phyloP scores from a whole-genome alignment of 1,140 invertebrate genomes.

The Pseudoatta argentina region DNA sequence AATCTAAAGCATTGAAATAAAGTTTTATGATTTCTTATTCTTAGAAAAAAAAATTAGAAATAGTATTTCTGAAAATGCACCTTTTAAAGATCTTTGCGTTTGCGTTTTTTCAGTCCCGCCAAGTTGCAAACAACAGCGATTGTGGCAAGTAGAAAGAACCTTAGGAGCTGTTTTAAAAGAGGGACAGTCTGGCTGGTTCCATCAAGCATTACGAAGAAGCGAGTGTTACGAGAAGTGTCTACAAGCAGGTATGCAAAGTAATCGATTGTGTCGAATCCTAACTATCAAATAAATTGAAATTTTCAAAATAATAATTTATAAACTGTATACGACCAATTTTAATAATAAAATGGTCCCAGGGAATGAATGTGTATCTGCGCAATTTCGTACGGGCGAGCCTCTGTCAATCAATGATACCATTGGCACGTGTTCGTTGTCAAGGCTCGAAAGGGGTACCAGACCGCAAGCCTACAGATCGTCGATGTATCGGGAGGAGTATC shows the following conservation, averaged over 20 bases:
- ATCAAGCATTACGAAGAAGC: constrained; percentile 55
- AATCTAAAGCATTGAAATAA: not conserved
- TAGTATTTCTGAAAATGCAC: not conserved
- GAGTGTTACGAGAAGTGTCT: constrained; percentile 81
- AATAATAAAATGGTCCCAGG: constrained; percentile 58
- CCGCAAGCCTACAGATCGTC: constrained; percentile 82
- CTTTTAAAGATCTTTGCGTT: not conserved
- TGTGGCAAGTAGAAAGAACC: constrained; percentile 82
- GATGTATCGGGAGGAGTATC: constrained; percentile 83
- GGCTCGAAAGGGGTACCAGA: constrained; percentile 76
- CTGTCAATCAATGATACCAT: constrained; percentile 73
- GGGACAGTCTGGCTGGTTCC: constrained; percentile 49
- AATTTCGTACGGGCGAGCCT: constrained; percentile 79
- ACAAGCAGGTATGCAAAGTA: constrained; percentile 69
- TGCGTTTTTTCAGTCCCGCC: constrained; percentile 71
- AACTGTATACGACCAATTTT: not conserved
- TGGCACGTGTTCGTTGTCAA: constrained; percentile 79
- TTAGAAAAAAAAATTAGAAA: not conserved
- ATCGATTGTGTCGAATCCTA: constrained; percentile 1
- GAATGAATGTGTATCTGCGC: constrained; percentile 78
- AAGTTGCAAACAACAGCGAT: constrained; percentile 70
- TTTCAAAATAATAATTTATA: not conserved
- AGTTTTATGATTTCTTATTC: not conserved
- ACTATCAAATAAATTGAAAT: constrained; percentile 12
- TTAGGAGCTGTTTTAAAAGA: constrained; percentile 80